phyloP scores from a whole-genome alignment of 2,113 vertebrate genomes.

The Ceyx cyanopectus region DNA sequence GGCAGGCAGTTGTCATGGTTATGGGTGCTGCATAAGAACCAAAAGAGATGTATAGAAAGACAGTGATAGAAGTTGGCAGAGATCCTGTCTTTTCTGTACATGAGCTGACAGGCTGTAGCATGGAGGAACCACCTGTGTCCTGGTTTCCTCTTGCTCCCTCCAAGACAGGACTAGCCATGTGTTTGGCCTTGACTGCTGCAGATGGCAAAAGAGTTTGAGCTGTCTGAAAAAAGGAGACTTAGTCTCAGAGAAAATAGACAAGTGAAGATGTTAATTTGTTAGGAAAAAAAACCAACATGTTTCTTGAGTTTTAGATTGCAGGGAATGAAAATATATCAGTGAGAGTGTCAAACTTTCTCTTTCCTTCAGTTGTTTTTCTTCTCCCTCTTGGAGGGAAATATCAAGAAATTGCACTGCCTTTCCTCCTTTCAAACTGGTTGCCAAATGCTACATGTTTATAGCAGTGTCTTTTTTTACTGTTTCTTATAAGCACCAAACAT shows the following conservation, averaged over 20 bases:
- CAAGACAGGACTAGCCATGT: neutral
- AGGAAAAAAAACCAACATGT: neutral
- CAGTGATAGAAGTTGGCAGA: neutral
- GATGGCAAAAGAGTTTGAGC: neutral
- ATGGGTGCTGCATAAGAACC: conserved; percentile 30
- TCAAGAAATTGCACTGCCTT: neutral
- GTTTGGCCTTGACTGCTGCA: conserved; percentile 1
- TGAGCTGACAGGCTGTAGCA: conserved; percentile 32
- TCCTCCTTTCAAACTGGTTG: neutral
- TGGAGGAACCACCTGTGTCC: conserved; percentile 35
- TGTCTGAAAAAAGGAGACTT: neutral
- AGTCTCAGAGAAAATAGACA: neutral
- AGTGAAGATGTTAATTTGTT: conserved; percentile 8
- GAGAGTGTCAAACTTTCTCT: neutral
- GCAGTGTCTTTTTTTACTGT: neutral
- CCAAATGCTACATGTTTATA: neutral
- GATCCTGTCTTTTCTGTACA: neutral
- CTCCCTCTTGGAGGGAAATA: neutral
- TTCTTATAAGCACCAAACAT: neutral
- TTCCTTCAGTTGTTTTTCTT: neutral
- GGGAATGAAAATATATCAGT: neutral
- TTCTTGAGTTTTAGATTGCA: neutral
- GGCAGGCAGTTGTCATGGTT: conserved; percentile 64
- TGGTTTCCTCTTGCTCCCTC: neutral
- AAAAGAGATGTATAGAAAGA: conserved; percentile 57